Conservation (phyloP, 2,888 invertebrate genomes). For the Mycalesis mineus region DNA sequence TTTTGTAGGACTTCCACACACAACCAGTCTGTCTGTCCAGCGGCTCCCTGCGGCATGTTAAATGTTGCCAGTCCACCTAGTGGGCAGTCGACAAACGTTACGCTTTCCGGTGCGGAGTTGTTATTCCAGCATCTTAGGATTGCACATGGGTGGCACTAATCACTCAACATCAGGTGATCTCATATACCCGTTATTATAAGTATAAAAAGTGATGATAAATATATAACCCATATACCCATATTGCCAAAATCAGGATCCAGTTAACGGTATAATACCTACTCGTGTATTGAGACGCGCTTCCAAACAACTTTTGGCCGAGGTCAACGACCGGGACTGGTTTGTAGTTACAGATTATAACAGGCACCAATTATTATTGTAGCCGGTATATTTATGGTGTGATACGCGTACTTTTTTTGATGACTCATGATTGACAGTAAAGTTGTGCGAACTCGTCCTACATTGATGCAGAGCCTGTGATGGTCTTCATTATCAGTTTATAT, state of each 20-base stretch:
- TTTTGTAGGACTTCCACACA: no score
- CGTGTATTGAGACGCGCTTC: conserved; percentile 6
- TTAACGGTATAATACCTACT: conserved; percentile 13
- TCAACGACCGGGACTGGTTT: conserved; percentile 27
- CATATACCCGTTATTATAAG: no score
- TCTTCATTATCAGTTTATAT: no score
- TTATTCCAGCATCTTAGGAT: no score
- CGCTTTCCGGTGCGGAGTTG: no score
- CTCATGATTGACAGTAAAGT: neutral
- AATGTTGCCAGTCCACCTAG: no score
- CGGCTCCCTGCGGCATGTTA: no score
- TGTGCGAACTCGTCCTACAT: neutral
- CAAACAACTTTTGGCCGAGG: conserved; percentile 21
- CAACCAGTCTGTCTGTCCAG: no score
- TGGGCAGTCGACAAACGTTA: no score
- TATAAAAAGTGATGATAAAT: no score
- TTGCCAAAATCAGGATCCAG: conserved; percentile 18
- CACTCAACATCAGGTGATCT: no score
- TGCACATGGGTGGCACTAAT: no score
- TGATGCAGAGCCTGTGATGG: neutral
- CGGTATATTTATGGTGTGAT: neutral
- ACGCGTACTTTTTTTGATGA: neutral
- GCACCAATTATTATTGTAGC: neutral
- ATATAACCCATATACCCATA: neutral
- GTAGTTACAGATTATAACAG: conserved; percentile 10